Evolutionary conservation across 2,888 invertebrate genomes (phyloP).

Genomic region (Chalcis sispes): DNA sequence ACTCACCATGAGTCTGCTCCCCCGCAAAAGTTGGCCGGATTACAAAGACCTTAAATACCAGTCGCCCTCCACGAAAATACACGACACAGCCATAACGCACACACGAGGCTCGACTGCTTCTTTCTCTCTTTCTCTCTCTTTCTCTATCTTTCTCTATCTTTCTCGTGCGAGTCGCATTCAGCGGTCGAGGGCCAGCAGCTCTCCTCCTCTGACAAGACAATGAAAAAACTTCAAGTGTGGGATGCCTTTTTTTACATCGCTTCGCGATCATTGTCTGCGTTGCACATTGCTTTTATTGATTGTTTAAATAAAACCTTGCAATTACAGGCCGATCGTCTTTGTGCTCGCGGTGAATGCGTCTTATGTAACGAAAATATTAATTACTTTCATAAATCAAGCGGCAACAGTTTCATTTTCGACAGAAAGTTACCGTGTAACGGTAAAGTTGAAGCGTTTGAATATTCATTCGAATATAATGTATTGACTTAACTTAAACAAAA

Average conservation of each 20-base stretch:
- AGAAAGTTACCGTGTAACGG: no score
- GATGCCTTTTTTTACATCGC: background rate
- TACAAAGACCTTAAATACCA: constrained; percentile 74
- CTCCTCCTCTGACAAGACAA: constrained; percentile 59
- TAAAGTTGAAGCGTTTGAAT: no score
- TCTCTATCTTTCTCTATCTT: no score
- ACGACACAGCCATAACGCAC: constrained; percentile 62
- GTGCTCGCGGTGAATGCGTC: background rate
- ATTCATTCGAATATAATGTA: no score
- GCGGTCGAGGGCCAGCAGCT: constrained; percentile 17
- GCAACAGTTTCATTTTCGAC: no score
- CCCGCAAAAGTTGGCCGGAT: constrained; percentile 72
- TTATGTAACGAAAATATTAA: no score
- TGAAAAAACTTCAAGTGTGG: constrained; percentile 57
- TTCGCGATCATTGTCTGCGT: constrained; percentile 7
- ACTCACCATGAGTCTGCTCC: constrained; percentile 71
- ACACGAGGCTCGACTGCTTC: constrained; percentile 36
- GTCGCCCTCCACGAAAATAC: constrained; percentile 66
- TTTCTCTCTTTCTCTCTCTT: no score
- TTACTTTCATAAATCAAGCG: no score
- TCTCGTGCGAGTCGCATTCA: constrained; percentile 22
- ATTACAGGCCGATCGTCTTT: constrained; percentile 9
- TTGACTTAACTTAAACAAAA: no score
- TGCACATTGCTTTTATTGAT: constrained; percentile 13
- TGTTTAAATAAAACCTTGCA: constrained; percentile 34